A percentile compares a stretch with the other conserved stretches of the same genome.
Conservation (phyloP, 1,140 invertebrate species). For the Aleiodes sp. region DNA sequence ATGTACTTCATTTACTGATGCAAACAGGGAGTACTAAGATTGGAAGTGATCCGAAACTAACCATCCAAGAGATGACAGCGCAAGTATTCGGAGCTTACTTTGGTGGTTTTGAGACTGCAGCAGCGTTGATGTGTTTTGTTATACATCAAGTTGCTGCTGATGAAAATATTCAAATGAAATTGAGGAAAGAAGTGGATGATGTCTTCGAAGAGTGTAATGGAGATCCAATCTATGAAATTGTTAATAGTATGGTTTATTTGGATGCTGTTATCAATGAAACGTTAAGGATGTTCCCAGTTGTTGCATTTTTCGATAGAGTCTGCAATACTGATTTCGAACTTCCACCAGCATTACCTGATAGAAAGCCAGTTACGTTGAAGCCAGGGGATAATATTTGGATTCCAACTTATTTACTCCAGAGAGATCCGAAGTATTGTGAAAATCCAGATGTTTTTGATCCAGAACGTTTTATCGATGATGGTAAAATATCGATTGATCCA, state of each 20-base stretch:
- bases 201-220: conserved; percentile 52
- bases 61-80: conserved; percentile 17
- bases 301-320: conserved; percentile 59
- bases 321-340: conserved; percentile 62
- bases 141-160: conserved; percentile 66
- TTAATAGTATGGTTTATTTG: conserved; percentile 61
- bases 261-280: conserved; percentile 67
- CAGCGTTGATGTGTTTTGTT: conserved; percentile 55
- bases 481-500: conserved; percentile 44
- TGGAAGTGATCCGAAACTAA: not conserved
- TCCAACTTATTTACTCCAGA: conserved; percentile 61
- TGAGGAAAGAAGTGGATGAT: conserved; percentile 68
- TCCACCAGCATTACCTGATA: conserved; percentile 23
- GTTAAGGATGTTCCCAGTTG: conserved; percentile 68
- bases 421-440: conserved; percentile 66
- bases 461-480: conserved; percentile 68
- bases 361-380: not conserved
- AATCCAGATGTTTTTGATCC: conserved; percentile 68
- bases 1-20: conserved; percentile 59
- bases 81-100: not conserved
- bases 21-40: conserved; percentile 37
- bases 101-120: conserved; percentile 63
- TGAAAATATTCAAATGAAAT: conserved; percentile 67
- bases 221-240: conserved; percentile 55
- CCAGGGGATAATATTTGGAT: conserved; percentile 41